Evolutionary conservation across 2,888 invertebrate species (phyloP).

Genomic region (Platycheirus albimanus): DNA sequence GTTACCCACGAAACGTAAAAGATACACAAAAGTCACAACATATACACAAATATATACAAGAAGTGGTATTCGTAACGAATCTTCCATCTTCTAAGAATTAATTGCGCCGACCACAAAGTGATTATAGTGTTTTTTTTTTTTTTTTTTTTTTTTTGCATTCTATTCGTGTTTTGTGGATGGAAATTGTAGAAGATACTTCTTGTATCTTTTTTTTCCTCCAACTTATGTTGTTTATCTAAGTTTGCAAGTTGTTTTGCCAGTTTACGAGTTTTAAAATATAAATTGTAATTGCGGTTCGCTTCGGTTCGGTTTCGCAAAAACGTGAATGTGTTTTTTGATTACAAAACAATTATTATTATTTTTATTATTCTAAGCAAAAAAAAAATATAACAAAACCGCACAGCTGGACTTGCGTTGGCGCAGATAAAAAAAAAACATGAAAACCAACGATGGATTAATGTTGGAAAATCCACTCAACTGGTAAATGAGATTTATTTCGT

Average conservation of each 20-base stretch:
- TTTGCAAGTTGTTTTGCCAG: conserved; percentile 31
- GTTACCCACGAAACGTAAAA: conserved; percentile 42
- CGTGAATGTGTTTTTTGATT: conserved; percentile 45
- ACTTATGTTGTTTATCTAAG: conserved; percentile 9
- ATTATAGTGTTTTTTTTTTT: conserved; percentile 32
- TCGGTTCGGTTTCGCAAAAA: conserved; percentile 6
- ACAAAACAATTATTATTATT: conserved; percentile 31
- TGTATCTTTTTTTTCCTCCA: conserved; percentile 7
- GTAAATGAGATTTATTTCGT: conserved; percentile 70
- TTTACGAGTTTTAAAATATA: conserved; percentile 26
- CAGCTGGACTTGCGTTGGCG: conserved; percentile 41
- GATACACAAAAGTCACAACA: conserved; percentile 12
- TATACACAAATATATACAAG: background rate
- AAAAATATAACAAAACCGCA: too few relatives aligned
- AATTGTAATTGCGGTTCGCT: conserved; percentile 46
- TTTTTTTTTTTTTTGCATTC: background rate
- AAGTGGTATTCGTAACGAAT: conserved; percentile 38
- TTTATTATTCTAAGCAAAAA: conserved; percentile 6
- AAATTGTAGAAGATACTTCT: conserved; percentile 35
- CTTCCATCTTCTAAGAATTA: conserved; percentile 57
- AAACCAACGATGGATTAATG: conserved; percentile 75
- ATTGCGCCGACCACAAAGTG: conserved; percentile 67
- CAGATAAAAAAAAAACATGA: conserved; percentile 72
- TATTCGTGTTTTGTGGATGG: conserved; percentile 6
- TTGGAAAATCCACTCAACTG: conserved; percentile 75